Base-by-base conservation (phyloP, 2,888 invertebrate genomes). In the Chrysolina haemoptera region DNA sequence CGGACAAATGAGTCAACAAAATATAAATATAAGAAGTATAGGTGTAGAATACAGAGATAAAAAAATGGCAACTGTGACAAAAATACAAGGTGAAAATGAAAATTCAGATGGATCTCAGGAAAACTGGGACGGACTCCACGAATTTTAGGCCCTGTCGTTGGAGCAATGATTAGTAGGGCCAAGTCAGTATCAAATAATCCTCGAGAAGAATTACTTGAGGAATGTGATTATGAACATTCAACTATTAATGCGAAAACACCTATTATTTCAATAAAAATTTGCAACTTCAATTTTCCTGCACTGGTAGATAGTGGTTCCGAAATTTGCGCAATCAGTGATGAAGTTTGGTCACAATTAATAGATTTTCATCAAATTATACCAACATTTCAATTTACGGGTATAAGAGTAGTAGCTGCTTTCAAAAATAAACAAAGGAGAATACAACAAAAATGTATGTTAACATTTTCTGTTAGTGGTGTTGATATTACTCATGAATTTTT, bases 331-430 rank as follows among this genome's bases (percentile, higher is more conserved):
- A 41, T 68, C 18, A 50, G 50, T 50, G 68, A 68, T 27, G 55
- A 68, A 22, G 50, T 68, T 18, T 68, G 68, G 68, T 18, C 48
- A 10, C 53, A 53, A 35, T 18, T 68, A n/a, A 16, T 20, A 14
- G 55, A 55, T 59, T 68, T 55, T n/a, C 68, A 65, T 35, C n/a
- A 50, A 1, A 35, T 48, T 4, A 71, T 71, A 20, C 40, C 71
- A 9, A 14, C 14, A 27, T 71, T 71, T 65, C 20, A 46, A 41
- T 71, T 65, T 53, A 65, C 40, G 1, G 65, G 66, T 18, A 50
- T 71, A n/a, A n/a, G 43, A 5, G 71, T 71, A 0, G 20, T 46
- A 12, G 67, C 67, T 12, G 71, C 67, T 48, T 68, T 62, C 14
- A 67, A 68, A 71, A 16, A 48, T 50, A 48, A 40, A 20, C 59